Base-by-base conservation (phyloP, 2,113 vertebrate species). In the Elachura formosa region DNA sequence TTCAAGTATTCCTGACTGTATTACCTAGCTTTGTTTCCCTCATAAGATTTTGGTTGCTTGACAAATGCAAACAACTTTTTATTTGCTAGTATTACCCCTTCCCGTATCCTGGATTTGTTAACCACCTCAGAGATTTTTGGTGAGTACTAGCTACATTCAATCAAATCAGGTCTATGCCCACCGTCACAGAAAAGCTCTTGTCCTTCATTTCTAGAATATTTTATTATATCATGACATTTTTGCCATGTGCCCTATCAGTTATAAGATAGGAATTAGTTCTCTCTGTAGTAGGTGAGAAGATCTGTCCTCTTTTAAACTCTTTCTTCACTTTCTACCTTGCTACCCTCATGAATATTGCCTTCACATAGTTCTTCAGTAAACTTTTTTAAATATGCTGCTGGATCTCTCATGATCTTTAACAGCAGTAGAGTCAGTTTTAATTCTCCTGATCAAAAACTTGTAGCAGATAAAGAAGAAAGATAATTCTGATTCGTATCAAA, bases 181-280 rank as follows among this genome's bases (percentile, higher is more conserved):
- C 9, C 1, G 0, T 20, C 26, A n/a, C 52, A 89, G 51, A 48
- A 29, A 45, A 72, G 17, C 19, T 51, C 33, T 29, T 49, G 13
- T 46, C n/a, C 19, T 62, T 14, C 9, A 34, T 63, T 80, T 67
- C 51, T 14, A 29, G 29, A 73, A 25, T 33, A 45, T 69, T 80
- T 69, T 74, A 48, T 31, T 77, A 23, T 13, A 77, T 38, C 1
- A 2, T 56, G 11, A 34, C 11, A 33, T 59, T 81, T 84, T 67
- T 85, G 14, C n/a, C 29, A 41, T 0, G 0, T 75, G 48, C 17
- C 21, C 6, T 25, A 33, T 82, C 34, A 51, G 34, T 41, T 29
- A 74, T 33, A 84, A 40, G 8, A 72, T 7, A n/a, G 2, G 5
- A 78, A 29, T 59, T 43, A 41, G 20, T 69, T 88, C 46, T 73